phyloP scores from a whole-genome alignment of 1,140 invertebrate species.

The Dreissena rostriformis region DNA sequence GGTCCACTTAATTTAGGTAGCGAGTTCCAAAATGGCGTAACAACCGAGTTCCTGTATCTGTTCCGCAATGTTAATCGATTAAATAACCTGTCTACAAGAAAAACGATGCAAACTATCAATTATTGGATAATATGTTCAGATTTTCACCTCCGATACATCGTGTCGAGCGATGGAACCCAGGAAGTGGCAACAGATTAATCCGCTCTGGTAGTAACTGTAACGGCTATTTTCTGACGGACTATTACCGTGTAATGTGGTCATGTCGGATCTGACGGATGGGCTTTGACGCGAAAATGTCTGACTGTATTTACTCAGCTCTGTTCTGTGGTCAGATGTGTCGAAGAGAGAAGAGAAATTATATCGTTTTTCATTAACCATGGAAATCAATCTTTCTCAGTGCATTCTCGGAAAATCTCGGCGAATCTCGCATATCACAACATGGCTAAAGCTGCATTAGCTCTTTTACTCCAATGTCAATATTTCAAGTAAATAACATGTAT shows the following conservation, averaged over 20 bases:
- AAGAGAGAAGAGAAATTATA: not conserved
- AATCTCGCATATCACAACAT: too few relatives aligned
- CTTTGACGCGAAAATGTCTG: constrained; percentile 33
- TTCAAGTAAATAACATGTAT: too few relatives aligned
- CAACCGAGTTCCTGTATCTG: not conserved
- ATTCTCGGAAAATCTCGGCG: too few relatives aligned
- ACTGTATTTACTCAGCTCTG: constrained; percentile 38
- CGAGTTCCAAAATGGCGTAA: too few relatives aligned
- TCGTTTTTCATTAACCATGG: not conserved
- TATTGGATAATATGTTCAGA: too few relatives aligned
- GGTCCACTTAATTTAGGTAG: too few relatives aligned
- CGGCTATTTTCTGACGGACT: constrained; percentile 16
- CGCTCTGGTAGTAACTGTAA: constrained; percentile 11
- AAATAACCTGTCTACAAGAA: constrained; percentile 22
- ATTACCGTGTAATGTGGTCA: too few relatives aligned
- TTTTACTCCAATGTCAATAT: too few relatives aligned
- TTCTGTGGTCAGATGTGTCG: constrained; percentile 16
- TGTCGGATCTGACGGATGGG: constrained; percentile 6
- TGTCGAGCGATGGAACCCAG: not conserved
- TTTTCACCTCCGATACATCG: too few relatives aligned
- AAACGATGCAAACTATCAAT: not conserved
- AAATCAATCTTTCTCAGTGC: too few relatives aligned
- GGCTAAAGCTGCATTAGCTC: too few relatives aligned
- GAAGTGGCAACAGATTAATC: constrained; percentile 13
- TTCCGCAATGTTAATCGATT: constrained; percentile 15